Percentiles rank a stretch among this genome's conserved stretches.
These are phyloP conservation scores for Spilosoma lubricipeda DNA, from an alignment of 2,888 invertebrate species.

Conservation along the genomic window DNA sequence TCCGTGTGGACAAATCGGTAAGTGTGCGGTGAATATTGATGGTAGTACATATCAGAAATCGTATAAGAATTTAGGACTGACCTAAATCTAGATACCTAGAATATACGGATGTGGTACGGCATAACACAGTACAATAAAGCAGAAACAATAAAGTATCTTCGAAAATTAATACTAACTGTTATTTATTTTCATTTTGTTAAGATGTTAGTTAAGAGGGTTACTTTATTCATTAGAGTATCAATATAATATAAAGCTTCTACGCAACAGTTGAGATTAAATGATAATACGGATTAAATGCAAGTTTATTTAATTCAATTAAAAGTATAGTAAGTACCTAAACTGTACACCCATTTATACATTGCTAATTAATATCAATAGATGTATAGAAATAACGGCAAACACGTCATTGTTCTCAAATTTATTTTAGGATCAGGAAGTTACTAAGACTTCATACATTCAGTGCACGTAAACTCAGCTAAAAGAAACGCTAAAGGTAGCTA, in stretches of 20 bases:
- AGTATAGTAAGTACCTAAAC: neutral
- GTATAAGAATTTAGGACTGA: neutral
- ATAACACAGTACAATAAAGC: neutral
- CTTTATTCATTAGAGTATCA: neutral
- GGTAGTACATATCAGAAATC: neutral
- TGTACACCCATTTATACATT: neutral
- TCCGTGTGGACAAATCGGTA: neutral
- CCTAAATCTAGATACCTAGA: neutral
- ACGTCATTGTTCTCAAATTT: conserved; percentile 23
- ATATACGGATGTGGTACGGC: neutral
- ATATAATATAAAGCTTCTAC: neutral
- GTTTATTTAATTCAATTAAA: neutral
- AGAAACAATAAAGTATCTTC: neutral
- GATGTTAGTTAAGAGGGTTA: neutral
- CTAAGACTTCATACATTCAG: conserved; percentile 10
- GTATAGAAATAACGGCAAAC: conserved; percentile 22
- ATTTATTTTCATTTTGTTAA: neutral
- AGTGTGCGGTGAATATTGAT: conserved; percentile 3
- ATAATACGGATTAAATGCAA: neutral
- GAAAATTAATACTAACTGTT: neutral
- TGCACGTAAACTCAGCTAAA: neutral
- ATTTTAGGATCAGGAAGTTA: conserved; percentile 24
- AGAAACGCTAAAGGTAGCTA: conserved; percentile 15
- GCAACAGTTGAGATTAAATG: neutral
- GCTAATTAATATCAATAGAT: neutral